Evolutionary conservation across 2,797 vertebrate genomes (phyloP), one percentile per base, ranked within the genome.

Genomic region (Poeciliopsis infans): DNA sequence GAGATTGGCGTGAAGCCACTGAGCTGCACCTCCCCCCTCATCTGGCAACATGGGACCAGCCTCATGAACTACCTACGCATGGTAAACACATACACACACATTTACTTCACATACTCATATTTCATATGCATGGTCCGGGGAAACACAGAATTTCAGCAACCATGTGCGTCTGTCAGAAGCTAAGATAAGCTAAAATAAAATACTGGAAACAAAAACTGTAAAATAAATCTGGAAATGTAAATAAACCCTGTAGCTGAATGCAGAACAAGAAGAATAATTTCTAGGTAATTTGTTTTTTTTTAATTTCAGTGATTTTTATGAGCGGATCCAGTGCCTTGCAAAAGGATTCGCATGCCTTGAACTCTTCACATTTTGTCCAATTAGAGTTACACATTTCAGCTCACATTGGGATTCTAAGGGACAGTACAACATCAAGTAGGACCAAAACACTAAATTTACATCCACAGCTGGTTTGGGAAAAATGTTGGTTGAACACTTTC

Each of bases 41-140:
- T 97, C 94, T 97, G 97, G 97, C 96, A 96, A 69, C 97, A 97
- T 0, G 97, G 97, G 5, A 97, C 97, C 89, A 97, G 96, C 92
- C 96, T 97, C 36, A 97, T 97, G 96, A 97, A 97, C 94, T 97
- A 97, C 93, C 95, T 98, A 7, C 96, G 97, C 84, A 97, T 97
- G 96, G 97, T 97, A 71, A 59, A 74, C 61, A 77, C 75, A 64
- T 72, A 46, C 66, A 36, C 59, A 10, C n/a, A 68, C 7, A 68
- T 61, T 31, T 36, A 33, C 15, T 41, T 8, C 51, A 57, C 39
- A 15, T 69, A 18, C 1, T 41, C 33, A 53, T 5, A 31, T 11
- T 41, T 61, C 36, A 72, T 7, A 0, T 70, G 28, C 49, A 2
- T 7, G 20, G 25, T 28, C 23, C 39, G 2, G 31, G 7, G 13